phyloP scores from a whole-genome alignment of 2,888 invertebrate genomes.

The Augiades crinisus region DNA sequence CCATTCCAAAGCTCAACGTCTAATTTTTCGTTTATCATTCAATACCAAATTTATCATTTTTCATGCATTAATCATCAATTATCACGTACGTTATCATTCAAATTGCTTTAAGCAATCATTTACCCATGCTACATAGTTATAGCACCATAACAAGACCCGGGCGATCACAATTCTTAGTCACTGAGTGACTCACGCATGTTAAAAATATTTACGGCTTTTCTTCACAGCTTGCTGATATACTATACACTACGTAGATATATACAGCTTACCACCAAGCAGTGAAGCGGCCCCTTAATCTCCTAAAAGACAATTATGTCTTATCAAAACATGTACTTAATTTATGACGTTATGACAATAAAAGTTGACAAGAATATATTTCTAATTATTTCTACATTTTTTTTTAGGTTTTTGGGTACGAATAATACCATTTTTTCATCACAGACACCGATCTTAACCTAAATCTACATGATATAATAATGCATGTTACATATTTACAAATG shows the following conservation, averaged over 20 bases:
- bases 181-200: neutral
- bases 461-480: neutral
- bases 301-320: too few species aligned
- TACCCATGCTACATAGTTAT: neutral
- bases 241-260: too few species aligned
- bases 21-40: neutral
- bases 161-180: neutral
- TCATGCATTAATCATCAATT: neutral
- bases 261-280: too few species aligned
- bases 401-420: constrained; percentile 16
- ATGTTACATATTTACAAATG: constrained; percentile 14
- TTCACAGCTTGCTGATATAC: too few species aligned
- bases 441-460: constrained; percentile 22
- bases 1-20: neutral
- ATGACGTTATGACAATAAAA: neutral
- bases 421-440: constrained; percentile 31
- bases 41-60: neutral
- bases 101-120: neutral
- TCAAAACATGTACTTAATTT: neutral
- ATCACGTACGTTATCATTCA: neutral
- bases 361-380: constrained; percentile 10
- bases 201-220: too few species aligned
- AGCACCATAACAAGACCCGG: neutral
- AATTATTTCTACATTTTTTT: constrained; percentile 5
- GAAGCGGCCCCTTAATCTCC: too few species aligned